phyloP scores from a whole-genome alignment of 2,113 vertebrate genomes.

The Cyprinus carpio region DNA sequence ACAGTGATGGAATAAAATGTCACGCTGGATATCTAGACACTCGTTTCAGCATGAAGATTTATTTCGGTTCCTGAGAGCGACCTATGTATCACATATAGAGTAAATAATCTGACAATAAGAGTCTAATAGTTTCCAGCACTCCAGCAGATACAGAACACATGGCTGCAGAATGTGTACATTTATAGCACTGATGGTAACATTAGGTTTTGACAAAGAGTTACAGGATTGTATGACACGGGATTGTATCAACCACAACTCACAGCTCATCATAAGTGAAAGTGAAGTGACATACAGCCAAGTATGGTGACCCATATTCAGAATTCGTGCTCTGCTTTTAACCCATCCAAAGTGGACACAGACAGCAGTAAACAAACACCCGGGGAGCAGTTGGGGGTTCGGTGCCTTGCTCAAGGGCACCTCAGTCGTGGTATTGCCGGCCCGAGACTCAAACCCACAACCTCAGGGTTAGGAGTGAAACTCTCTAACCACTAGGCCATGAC shows the following conservation, averaged over 20 bases:
- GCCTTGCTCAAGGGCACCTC: too few species aligned
- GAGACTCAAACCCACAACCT: too few species aligned
- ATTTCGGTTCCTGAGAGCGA: slow-evolving; percentile 48
- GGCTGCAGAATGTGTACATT: background rate
- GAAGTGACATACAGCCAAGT: too few species aligned
- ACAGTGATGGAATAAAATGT: slow-evolving; percentile 41
- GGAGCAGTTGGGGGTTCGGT: too few species aligned
- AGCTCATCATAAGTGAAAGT: background rate
- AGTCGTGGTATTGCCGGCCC: too few species aligned
- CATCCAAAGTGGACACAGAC: too few species aligned
- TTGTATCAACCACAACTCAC: background rate
- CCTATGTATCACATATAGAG: slow-evolving; percentile 62
- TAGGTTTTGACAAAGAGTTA: background rate
- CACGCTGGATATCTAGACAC: slow-evolving; percentile 8
- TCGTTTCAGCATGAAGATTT: slow-evolving; percentile 30
- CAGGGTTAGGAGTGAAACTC: too few species aligned
- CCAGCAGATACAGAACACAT: slow-evolving; percentile 30
- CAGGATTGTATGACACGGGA: background rate
- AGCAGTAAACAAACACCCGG: too few species aligned
- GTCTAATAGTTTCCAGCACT: slow-evolving; percentile 51
- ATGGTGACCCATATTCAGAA: too few species aligned
- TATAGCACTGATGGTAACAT: background rate
- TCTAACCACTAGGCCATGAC: too few species aligned
- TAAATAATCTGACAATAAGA: slow-evolving; percentile 58
- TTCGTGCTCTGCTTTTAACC: too few species aligned